Percentiles rank a stretch among this genome's conserved stretches.
Evolutionary conservation across 2,797 vertebrate species (phyloP).

Genomic region (Sarcoramphus papa): DNA sequence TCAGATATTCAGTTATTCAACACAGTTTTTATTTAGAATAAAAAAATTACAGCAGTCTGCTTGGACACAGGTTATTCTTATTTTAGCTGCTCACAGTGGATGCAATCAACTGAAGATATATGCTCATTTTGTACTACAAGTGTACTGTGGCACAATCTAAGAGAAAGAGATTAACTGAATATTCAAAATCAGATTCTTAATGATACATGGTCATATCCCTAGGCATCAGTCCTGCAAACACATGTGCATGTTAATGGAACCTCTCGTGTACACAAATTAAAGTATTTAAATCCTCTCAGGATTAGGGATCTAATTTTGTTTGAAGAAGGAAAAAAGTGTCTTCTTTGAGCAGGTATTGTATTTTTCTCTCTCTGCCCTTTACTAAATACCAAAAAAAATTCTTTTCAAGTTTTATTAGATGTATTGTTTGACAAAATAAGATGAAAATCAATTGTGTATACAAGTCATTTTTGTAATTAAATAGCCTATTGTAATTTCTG

Average conservation of each 20-base stretch:
- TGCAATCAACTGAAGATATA: neutral
- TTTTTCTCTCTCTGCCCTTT: neutral
- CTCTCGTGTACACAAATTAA: neutral
- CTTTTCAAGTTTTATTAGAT: neutral
- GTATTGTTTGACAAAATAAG: neutral
- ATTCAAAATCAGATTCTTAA: conserved; percentile 10
- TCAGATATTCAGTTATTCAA: neutral
- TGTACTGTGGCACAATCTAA: neutral
- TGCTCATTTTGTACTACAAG: neutral
- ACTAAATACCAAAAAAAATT: neutral
- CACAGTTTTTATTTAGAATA: neutral
- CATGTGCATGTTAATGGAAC: neutral
- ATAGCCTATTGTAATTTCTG: neutral
- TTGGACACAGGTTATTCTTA: neutral
- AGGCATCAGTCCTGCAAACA: neutral
- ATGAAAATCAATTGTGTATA: neutral
- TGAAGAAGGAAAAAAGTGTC: neutral
- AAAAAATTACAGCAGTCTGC: neutral
- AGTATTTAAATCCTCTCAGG: neutral
- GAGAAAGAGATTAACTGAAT: neutral
- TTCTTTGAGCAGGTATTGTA: neutral
- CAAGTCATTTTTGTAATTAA: neutral
- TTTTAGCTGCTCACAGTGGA: neutral
- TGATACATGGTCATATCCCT: neutral
- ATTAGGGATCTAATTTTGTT: neutral